Conservation (phyloP, 2,888 invertebrate genomes). For the Adineta ricciae region DNA sequence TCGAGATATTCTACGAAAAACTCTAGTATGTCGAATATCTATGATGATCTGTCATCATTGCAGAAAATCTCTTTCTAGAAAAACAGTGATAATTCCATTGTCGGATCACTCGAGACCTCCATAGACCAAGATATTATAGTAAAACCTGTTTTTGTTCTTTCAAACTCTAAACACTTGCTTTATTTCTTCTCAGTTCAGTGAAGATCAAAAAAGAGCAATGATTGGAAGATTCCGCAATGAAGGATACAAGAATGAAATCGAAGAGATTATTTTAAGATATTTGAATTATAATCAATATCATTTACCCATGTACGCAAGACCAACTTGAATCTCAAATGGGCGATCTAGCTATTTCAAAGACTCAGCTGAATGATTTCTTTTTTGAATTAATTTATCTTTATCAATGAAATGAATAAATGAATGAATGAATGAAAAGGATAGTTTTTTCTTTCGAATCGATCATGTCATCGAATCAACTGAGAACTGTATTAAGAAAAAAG, state of each 20-base stretch:
- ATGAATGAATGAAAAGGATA: not conserved
- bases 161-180: too few species aligned
- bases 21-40: constrained; percentile 39
- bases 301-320: constrained; percentile 50
- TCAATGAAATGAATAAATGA: not conserved
- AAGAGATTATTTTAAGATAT: constrained; percentile 47
- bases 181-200: constrained; percentile 37
- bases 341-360: not conserved
- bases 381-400: not conserved
- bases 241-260: constrained; percentile 45
- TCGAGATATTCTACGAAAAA: constrained; percentile 45
- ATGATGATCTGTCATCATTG: not conserved
- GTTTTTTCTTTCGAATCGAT: not conserved
- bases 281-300: constrained; percentile 49
- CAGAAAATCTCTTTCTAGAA: not conserved
- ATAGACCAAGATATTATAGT: constrained; percentile 47
- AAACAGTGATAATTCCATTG: constrained; percentile 31
- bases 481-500: not conserved
- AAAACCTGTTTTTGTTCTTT: too few species aligned
- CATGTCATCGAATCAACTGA: not conserved
- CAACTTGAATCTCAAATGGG: constrained; percentile 45
- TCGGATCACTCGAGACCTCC: constrained; percentile 37
- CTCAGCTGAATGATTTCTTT: not conserved
- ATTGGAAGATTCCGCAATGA: constrained; percentile 39
- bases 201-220: constrained; percentile 40